Conservation (phyloP, 2,797 vertebrate species). For the Oceanodroma leucorhoa region DNA sequence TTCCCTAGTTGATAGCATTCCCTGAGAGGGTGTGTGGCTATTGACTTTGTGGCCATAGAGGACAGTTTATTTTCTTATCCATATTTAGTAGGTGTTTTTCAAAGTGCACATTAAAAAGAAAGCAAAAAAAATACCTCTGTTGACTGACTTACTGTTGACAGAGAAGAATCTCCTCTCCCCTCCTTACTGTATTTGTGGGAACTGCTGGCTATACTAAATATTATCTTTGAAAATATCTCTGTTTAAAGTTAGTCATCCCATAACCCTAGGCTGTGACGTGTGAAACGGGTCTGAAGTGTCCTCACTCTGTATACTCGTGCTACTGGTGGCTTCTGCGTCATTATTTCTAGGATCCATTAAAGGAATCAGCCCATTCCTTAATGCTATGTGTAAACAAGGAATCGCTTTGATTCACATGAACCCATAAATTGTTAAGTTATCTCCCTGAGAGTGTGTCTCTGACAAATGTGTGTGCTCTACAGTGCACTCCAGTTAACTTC, state of each 20-base stretch:
- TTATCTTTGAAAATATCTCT: slow-evolving; percentile 20
- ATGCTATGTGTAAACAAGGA: neutral
- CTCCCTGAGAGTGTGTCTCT: neutral
- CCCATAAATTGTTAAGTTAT: neutral
- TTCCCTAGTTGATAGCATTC: neutral
- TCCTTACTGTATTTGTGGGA: neutral
- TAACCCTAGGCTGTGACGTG: neutral
- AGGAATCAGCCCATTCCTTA: neutral
- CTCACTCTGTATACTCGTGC: rapidly evolving
- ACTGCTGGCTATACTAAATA: neutral
- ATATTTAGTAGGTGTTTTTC: neutral
- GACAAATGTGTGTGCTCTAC: neutral
- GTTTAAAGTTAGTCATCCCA: neutral
- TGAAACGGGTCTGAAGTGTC: neutral
- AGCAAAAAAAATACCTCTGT: neutral
- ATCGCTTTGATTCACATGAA: neutral
- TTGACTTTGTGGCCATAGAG: neutral
- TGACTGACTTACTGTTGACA: neutral
- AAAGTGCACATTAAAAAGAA: neutral
- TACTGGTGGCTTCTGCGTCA: neutral
- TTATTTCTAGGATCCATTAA: neutral
- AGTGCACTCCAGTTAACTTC: neutral
- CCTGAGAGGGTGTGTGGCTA: neutral
- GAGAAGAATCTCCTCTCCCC: neutral
- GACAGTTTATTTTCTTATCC: neutral